A percentile compares a stretch with the other conserved stretches of the same genome.
Conservation (phyloP, 2,888 invertebrate genomes). For the Sepioteuthis lessoniana region DNA sequence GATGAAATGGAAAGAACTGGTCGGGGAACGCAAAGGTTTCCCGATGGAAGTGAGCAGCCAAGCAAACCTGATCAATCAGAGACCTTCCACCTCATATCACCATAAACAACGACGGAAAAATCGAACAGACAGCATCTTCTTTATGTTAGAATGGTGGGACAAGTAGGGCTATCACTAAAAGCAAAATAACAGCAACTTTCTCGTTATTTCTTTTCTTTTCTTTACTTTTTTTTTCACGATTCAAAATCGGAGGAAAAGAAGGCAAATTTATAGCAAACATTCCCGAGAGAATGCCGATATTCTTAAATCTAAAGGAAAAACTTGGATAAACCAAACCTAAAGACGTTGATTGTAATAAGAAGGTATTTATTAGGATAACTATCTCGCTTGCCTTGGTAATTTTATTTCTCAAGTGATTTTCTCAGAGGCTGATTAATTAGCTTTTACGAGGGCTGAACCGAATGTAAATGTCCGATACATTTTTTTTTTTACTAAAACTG, state of each 20-base stretch:
- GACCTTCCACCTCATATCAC: constrained; percentile 5
- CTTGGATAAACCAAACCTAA: too few species aligned
- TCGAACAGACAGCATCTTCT: neutral
- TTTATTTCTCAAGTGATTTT: too few species aligned
- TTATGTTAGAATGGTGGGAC: neutral
- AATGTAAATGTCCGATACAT: too few species aligned
- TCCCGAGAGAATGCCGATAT: neutral
- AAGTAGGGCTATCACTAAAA: neutral
- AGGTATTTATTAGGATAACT: too few species aligned
- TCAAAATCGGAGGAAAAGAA: neutral
- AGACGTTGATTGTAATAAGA: too few species aligned
- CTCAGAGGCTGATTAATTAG: too few species aligned
- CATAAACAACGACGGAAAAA: neutral
- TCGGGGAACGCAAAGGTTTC: neutral
- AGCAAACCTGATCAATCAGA: neutral
- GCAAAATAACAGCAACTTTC: neutral
- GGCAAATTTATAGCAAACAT: neutral
- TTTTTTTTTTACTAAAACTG: too few species aligned
- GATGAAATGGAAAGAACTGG: neutral
- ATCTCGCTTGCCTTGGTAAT: too few species aligned
- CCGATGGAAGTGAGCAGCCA: neutral
- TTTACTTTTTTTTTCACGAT: too few species aligned
- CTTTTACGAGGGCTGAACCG: too few species aligned
- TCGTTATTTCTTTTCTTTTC: neutral
- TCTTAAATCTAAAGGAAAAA: neutral